These are phyloP conservation scores for Lapara coniferarum DNA, from an alignment of 2,888 invertebrate genomes.

Conservation along the genomic window DNA sequence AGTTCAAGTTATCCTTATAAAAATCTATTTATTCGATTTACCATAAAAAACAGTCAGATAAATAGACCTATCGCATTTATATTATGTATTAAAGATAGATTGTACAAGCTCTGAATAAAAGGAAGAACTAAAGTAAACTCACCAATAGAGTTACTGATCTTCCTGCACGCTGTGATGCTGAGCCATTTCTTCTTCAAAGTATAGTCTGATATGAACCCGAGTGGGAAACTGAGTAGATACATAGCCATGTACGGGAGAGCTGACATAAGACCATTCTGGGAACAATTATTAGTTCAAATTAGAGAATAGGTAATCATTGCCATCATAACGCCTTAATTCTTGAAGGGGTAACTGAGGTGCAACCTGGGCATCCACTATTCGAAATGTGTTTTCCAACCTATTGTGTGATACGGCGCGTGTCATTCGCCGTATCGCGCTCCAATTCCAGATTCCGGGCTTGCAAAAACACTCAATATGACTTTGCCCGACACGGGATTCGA, in stretches of 20 bases:
- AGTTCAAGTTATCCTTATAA: no score
- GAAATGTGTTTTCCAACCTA: not conserved
- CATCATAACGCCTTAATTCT: no score
- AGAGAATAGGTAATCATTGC: not conserved
- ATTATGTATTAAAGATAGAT: not conserved
- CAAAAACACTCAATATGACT: no score
- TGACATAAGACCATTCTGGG: conserved; percentile 86
- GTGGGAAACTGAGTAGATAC: conserved; percentile 82
- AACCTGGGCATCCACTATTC: no score
- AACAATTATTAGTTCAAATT: conserved; percentile 36
- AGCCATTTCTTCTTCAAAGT: conserved; percentile 79
- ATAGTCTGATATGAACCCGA: conserved; percentile 81
- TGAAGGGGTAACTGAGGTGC: no score
- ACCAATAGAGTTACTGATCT: conserved; percentile 68
- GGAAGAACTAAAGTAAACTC: not conserved
- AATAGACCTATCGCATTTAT: no score
- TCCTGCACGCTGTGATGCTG: conserved; percentile 75
- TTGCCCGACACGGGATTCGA: no score
- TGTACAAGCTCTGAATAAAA: not conserved
- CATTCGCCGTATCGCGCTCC: no score
- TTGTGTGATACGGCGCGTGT: no score
- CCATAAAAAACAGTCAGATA: no score
- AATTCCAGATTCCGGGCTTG: no score
- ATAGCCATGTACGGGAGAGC: conserved; percentile 89
- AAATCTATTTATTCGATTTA: no score